Conservation (phyloP, 2,113 vertebrate species). For the Ploceus nigricollis region DNA sequence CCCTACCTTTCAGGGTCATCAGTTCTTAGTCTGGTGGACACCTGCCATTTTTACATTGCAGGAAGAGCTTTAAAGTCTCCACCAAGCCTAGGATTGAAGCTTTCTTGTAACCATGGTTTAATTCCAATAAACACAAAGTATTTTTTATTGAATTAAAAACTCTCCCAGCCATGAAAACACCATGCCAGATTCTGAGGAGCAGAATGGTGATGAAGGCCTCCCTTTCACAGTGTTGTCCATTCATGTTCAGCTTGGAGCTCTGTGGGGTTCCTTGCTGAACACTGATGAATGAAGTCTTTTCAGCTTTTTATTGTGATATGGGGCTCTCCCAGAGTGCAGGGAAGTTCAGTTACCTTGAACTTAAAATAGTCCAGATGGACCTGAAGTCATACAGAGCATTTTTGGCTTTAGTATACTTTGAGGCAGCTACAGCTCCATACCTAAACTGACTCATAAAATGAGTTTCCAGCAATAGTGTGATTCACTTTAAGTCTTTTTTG, state of each 20-base stretch:
- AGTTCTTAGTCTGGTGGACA: not conserved
- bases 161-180: not conserved
- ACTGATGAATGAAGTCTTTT: not conserved
- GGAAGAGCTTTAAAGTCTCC: not conserved
- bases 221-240: not conserved
- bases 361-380: not conserved
- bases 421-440: not conserved
- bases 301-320: not conserved
- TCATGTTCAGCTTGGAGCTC: not conserved
- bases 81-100: not conserved
- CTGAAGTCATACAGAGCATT: not conserved
- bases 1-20: not conserved
- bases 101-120: not conserved
- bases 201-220: not conserved
- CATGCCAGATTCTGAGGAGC: not conserved
- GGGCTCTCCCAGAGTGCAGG: not conserved
- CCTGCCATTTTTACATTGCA: not conserved
- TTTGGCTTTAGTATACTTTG: not conserved
- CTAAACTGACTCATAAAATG: not conserved
- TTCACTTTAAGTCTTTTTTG: not conserved
- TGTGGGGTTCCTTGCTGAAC: not conserved
- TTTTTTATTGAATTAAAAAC: not conserved
- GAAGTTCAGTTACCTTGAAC: not conserved
- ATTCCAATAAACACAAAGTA: not conserved
- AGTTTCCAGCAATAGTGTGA: not conserved